These are phyloP conservation scores for Drosophila ananassae DNA, from an alignment of 1,140 invertebrate genomes.

Conservation along the genomic window DNA sequence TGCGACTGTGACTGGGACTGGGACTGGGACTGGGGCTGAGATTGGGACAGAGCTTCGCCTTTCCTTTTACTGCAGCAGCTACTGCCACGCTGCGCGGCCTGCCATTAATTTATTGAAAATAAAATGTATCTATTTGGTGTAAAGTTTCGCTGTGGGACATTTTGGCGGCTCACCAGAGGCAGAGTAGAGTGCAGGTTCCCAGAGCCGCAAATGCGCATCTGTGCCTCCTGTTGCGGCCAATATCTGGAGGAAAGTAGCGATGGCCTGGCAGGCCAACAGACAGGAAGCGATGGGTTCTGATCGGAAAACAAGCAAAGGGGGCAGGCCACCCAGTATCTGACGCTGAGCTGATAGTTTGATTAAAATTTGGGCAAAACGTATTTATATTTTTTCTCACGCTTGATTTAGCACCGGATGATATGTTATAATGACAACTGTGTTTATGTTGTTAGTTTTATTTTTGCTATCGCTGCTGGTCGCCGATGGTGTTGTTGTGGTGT, in stretches of 20 bases:
- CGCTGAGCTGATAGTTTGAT: slow-evolving; percentile 7
- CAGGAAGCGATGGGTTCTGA: neutral
- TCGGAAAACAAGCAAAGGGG: neutral
- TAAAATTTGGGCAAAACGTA: slow-evolving; percentile 32
- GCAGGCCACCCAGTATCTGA: neutral
- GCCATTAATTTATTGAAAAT: slow-evolving; percentile 63
- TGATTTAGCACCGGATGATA: slow-evolving; percentile 78
- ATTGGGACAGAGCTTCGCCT: slow-evolving; percentile 49
- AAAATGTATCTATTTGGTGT: slow-evolving; percentile 59
- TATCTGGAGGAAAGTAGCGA: too few relatives aligned
- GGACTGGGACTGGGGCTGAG: slow-evolving; percentile 15
- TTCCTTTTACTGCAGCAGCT: slow-evolving; percentile 60
- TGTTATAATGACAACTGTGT: slow-evolving; percentile 80
- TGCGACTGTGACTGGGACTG: slow-evolving; percentile 8
- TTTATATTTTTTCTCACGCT: slow-evolving; percentile 74
- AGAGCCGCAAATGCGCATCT: neutral
- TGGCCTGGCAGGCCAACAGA: neutral
- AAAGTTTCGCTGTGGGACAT: slow-evolving; percentile 49
- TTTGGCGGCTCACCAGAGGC: slow-evolving; percentile 11
- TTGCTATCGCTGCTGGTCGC: slow-evolving; percentile 19
- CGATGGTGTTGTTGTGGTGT: slow-evolving; percentile 21
- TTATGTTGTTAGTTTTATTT: slow-evolving; percentile 67
- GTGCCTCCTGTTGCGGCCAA: too few relatives aligned
- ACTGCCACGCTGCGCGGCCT: slow-evolving; percentile 19
- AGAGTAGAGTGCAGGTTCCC: neutral